Evolutionary conservation across 1,140 invertebrate species (phyloP).

Genomic region (Probaryconus sp.): DNA sequence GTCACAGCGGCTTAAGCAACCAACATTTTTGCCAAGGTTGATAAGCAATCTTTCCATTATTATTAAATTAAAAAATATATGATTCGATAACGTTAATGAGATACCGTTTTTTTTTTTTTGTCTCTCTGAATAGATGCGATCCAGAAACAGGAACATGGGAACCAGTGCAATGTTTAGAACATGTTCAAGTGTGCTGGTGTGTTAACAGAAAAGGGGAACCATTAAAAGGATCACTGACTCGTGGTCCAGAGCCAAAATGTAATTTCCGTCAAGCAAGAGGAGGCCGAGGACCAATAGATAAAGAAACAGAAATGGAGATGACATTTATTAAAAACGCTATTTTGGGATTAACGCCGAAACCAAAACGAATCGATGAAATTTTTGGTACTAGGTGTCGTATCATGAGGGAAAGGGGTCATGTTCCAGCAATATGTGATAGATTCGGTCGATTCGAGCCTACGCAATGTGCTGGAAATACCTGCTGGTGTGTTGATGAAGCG

Average conservation of each 20-base stretch:
- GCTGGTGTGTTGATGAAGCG: constrained; percentile 92
- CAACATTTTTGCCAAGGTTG: constrained; percentile 82
- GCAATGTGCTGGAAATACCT: constrained; percentile 85
- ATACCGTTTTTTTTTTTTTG: neutral
- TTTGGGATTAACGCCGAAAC: constrained; percentile 61
- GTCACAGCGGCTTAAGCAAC: constrained; percentile 83
- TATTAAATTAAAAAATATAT: no score
- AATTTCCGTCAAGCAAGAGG: constrained; percentile 86
- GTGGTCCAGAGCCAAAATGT: constrained; percentile 84
- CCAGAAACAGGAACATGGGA: constrained; percentile 86
- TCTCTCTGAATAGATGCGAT: constrained; percentile 79
- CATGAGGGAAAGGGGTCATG: constrained; percentile 79
- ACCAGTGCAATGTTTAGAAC: constrained; percentile 87
- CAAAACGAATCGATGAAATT: constrained; percentile 59
- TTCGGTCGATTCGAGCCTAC: constrained; percentile 85
- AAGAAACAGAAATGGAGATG: constrained; percentile 69
- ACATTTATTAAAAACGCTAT: constrained; percentile 68
- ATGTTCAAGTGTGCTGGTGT: constrained; percentile 91
- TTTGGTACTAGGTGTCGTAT: constrained; percentile 81
- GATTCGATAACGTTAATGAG: no score
- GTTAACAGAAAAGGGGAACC: constrained; percentile 88
- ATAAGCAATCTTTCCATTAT: constrained; percentile 7
- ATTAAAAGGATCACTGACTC: constrained; percentile 86
- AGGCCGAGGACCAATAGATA: constrained; percentile 64
- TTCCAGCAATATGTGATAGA: constrained; percentile 81